Evolutionary conservation across 2,113 vertebrate species (phyloP), one percentile per base, ranked within the genome.

Genomic region (Equus przewalskii): DNA sequence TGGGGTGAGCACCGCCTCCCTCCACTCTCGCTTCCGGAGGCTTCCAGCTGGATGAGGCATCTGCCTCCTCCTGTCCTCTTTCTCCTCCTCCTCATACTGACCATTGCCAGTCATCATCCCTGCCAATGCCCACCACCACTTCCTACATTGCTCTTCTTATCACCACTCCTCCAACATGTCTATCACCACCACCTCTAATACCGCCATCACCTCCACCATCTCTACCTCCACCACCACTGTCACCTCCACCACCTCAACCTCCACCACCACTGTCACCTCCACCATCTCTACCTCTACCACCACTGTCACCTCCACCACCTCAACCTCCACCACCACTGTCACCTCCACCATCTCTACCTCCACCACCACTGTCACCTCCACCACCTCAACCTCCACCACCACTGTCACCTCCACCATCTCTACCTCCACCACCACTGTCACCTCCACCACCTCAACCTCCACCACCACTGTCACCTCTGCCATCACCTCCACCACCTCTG

Each of bases 1-100:
- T 99, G 98, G 98, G 98, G 98, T 99, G 64, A 98, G 98, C 78
- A 22, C 3, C 0, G 16, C 30, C 1, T 24, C 49, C 15, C 10
- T 3, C 9, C 21, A 12, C 13, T 8, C 36, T 4, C 7, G 44
- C 33, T 19, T 44, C 30, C 72, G 1, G 65, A 76, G 58, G 6
- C 26, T 14, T 79, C 67, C 56, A 10, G 51, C n/a, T 1, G 11
- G 13, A 13, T 44, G 7, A 67, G 28, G 11, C 1, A 0, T 10
- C 76, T 3, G 13, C 12, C 8, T 26, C 28, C 15, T 36, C 1
- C 49, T 64, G 16, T 30, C 24, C 60, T 60, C 46, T 26, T 44
- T 46, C 24, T 72, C 19, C 14, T 86, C 28, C 6, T 69, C 86
- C 6, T 54, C 84, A 3, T 0, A 11, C 28, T 49, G 41, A 22